Percentiles rank a stretch among this genome's conserved stretches.
Evolutionary conservation across 2,113 vertebrate species (phyloP).

Genomic region (Melanocharis versteri): DNA sequence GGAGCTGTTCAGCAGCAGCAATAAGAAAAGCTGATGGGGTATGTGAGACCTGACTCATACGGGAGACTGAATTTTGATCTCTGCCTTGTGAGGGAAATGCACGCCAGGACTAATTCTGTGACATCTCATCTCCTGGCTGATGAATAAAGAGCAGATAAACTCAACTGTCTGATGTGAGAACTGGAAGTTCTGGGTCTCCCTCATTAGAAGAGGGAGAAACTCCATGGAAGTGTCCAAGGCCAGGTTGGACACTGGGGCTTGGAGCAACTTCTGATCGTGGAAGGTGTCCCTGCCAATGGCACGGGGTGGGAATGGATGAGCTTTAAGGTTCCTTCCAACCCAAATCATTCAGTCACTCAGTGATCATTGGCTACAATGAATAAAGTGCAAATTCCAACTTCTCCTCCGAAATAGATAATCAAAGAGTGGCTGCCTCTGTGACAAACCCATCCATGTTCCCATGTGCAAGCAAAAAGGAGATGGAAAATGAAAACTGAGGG

Average conservation of each 20-base stretch:
- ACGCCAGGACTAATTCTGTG: rapidly evolving
- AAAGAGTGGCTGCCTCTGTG: neutral
- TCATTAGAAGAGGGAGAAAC: neutral
- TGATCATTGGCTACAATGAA: neutral
- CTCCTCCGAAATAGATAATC: neutral
- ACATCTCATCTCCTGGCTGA: neutral
- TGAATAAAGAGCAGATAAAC: neutral
- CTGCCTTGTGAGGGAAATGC: neutral
- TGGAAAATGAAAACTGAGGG: neutral
- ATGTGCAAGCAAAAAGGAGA: neutral
- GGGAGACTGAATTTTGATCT: neutral
- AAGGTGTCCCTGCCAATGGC: neutral
- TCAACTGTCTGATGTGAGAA: neutral
- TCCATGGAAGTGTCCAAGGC: neutral
- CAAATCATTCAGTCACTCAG: neutral
- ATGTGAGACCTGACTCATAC: rapidly evolving
- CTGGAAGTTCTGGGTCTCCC: neutral
- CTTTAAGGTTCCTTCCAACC: neutral
- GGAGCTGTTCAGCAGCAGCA: neutral
- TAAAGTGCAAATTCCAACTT: neutral
- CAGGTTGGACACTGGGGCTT: neutral
- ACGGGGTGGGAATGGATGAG: neutral
- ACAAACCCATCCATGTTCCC: neutral
- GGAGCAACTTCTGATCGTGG: neutral
- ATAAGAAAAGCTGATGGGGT: neutral